These are phyloP conservation scores for Tipula confusa DNA, from an alignment of 2,888 invertebrate genomes.

Conservation along the genomic window DNA sequence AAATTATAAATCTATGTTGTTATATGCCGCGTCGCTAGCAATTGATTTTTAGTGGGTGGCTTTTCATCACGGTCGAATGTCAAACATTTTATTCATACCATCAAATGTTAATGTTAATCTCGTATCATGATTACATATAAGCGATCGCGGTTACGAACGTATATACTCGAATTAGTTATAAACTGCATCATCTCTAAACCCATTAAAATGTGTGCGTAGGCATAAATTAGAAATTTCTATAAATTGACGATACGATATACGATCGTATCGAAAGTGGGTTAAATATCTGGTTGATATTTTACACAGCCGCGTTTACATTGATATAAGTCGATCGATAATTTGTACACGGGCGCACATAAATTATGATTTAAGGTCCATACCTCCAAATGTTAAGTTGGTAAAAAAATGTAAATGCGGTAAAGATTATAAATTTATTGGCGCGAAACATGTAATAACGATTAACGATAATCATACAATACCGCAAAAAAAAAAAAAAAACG, in stretches of 20 bases:
- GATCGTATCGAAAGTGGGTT: not conserved
- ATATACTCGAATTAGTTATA: not conserved
- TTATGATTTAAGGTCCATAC: not conserved
- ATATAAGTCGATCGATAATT: not conserved
- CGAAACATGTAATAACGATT: conserved; percentile 25
- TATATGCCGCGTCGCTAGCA: not conserved
- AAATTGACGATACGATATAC: not conserved
- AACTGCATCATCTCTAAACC: not conserved
- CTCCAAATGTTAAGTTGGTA: not conserved
- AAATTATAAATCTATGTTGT: too few relatives aligned
- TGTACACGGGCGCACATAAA: not conserved
- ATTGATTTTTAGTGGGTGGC: not conserved
- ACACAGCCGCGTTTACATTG: too few relatives aligned
- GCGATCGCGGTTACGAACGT: not conserved
- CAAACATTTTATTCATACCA: not conserved
- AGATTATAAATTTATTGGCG: not conserved
- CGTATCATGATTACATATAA: not conserved
- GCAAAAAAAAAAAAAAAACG: not conserved
- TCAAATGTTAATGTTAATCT: not conserved
- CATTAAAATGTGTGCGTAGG: not conserved
- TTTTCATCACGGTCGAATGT: not conserved
- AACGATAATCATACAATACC: not conserved
- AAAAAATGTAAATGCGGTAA: not conserved
- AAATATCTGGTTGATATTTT: conserved; percentile 12
- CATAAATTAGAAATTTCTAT: not conserved